Percentiles rank a stretch among this genome's conserved stretches.
phyloP scores from a whole-genome alignment of 1,140 invertebrate genomes.

The Drosophila littoralis region DNA sequence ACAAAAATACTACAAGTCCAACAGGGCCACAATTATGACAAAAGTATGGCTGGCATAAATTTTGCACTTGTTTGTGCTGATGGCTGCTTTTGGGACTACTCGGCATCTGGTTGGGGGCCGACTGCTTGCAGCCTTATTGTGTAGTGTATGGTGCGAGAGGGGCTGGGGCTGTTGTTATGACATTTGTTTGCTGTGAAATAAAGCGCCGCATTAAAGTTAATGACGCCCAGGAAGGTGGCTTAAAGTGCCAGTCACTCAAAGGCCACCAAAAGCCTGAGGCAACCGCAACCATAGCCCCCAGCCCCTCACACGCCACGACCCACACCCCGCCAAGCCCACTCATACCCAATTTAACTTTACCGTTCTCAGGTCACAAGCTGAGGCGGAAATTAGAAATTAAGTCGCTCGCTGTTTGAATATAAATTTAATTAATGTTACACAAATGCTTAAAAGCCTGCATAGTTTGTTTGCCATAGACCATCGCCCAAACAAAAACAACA shows the following conservation, averaged over 20 bases:
- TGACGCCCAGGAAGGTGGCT: conserved; percentile 78
- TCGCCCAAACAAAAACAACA: conserved; percentile 47
- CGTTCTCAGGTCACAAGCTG: conserved; percentile 44
- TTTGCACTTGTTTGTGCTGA: conserved; percentile 71
- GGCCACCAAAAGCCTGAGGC: conserved; percentile 26
- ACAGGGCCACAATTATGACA: conserved; percentile 79
- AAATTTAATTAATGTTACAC: conserved; percentile 83
- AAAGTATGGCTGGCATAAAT: conserved; percentile 81
- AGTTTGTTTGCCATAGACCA: conserved; percentile 77
- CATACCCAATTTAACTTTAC: conserved; percentile 34
- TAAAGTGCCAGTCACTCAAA: conserved; percentile 79
- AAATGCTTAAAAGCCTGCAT: conserved; percentile 79
- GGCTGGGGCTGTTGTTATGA: conserved; percentile 67
- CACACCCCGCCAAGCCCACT: conserved; percentile 15
- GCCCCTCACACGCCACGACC: not conserved
- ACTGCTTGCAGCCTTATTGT: conserved; percentile 15
- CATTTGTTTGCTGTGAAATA: conserved; percentile 82
- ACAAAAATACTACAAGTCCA: conserved; percentile 64
- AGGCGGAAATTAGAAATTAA: conserved; percentile 82
- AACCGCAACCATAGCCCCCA: conserved; percentile 22
- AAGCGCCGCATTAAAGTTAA: conserved; percentile 81
- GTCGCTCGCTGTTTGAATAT: conserved; percentile 82
- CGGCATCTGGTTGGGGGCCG: conserved; percentile 23
- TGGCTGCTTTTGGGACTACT: conserved; percentile 17
- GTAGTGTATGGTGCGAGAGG: conserved; percentile 7